A percentile compares a stretch with the other conserved stretches of the same genome.
Evolutionary conservation across 2,888 invertebrate genomes (phyloP).

Genomic region (Crossocerus cetratus): DNA sequence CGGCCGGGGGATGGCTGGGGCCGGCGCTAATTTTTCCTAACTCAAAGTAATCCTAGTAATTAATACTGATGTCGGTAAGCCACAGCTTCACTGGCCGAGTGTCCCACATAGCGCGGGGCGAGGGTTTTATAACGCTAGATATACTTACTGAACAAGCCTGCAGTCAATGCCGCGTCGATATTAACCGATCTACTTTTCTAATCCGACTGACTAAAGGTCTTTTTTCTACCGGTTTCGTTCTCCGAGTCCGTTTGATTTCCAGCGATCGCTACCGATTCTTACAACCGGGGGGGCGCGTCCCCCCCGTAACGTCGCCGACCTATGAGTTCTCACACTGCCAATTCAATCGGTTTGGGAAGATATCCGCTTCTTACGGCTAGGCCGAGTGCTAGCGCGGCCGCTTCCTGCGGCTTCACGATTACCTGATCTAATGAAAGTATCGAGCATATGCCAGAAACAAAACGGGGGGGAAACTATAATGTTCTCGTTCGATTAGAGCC

Average conservation of each 20-base stretch:
- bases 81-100: too few relatives aligned
- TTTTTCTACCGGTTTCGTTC: constrained; percentile 50
- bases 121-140: constrained; percentile 49
- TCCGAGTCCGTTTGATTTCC: background rate
- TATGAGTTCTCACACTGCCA: constrained; percentile 63
- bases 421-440: too few relatives aligned
- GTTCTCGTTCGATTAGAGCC: too few relatives aligned
- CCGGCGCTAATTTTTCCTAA: too few relatives aligned
- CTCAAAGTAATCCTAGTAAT: too few relatives aligned
- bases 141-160: constrained; percentile 28
- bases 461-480: too few relatives aligned
- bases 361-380: constrained; percentile 31
- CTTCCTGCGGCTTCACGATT: too few relatives aligned
- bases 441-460: too few relatives aligned
- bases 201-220: constrained; percentile 51
- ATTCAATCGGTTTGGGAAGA: background rate
- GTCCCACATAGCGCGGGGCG: too few relatives aligned
- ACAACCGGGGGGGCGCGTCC: too few relatives aligned
- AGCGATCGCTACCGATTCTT: background rate
- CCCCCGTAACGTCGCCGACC: constrained; percentile 25
- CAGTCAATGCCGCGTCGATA: constrained; percentile 38
- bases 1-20: background rate
- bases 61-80: too few relatives aligned
- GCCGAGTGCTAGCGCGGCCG: background rate
- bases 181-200: constrained; percentile 55